These are phyloP conservation scores for Aythya baeri DNA, from an alignment of 2,113 vertebrate genomes.

Conservation along the genomic window DNA sequence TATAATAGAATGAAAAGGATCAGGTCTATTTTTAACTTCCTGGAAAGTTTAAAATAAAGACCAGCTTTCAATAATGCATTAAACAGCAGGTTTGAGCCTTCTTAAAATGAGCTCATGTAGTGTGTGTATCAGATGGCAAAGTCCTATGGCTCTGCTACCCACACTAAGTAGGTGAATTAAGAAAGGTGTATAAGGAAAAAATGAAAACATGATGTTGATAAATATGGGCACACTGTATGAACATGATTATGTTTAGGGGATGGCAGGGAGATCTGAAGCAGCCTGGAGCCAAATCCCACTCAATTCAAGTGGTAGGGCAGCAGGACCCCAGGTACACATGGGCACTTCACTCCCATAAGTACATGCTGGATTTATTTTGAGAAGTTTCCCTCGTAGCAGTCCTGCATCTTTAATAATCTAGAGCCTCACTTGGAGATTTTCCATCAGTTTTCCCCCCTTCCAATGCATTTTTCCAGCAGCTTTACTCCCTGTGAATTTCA, in stretches of 20 bases:
- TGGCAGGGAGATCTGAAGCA: neutral
- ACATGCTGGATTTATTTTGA: fast-evolving
- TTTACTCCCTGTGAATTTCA: neutral
- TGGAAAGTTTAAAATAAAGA: conserved; percentile 62
- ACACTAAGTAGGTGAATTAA: neutral
- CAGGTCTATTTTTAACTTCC: conserved; percentile 64
- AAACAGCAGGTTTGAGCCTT: conserved; percentile 20
- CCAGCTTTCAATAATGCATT: conserved; percentile 47
- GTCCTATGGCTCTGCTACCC: neutral
- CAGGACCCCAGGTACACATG: fast-evolving
- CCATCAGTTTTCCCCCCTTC: neutral
- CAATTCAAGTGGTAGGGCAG: neutral
- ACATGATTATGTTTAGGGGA: neutral
- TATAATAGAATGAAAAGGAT: conserved; percentile 48
- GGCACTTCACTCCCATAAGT: neutral
- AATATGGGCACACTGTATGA: fast-evolving
- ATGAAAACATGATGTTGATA: neutral
- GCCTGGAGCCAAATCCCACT: neutral
- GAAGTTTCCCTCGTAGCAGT: neutral
- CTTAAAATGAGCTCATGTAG: neutral
- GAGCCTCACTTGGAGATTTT: neutral
- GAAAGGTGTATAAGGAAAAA: neutral
- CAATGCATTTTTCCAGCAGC: neutral
- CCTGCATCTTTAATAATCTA: neutral
- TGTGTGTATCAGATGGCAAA: neutral